These are phyloP conservation scores for Dinomys branickii DNA, from an alignment of 2,113 vertebrate genomes.

Conservation along the genomic window DNA sequence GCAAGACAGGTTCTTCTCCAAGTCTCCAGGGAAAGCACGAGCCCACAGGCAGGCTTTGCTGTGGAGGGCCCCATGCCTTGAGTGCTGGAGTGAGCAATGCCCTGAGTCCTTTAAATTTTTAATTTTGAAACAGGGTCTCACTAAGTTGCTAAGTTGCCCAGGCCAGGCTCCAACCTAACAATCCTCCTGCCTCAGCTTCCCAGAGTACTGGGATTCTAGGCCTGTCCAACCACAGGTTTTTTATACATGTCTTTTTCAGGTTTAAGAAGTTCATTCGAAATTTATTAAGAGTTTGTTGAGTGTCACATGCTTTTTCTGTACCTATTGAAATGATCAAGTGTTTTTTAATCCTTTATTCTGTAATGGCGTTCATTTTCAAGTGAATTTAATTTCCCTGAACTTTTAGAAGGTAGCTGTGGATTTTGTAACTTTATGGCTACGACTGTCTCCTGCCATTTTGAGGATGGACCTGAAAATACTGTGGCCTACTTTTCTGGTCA, in stretches of 20 bases:
- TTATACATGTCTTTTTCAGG: not conserved
- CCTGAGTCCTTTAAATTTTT: not conserved
- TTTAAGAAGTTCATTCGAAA: slow-evolving; percentile 29
- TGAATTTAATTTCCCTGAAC: slow-evolving; percentile 32
- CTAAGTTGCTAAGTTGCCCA: not conserved
- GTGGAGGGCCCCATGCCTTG: not conserved
- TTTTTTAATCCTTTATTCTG: slow-evolving; percentile 32
- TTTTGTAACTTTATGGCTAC: slow-evolving; percentile 56
- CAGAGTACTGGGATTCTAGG: not conserved
- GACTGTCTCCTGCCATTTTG: slow-evolving; percentile 19
- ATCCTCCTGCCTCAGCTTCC: not conserved
- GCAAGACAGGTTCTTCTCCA: not conserved
- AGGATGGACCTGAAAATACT: not conserved
- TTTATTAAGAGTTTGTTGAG: slow-evolving; percentile 43
- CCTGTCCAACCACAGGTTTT: not conserved
- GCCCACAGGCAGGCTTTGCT: not conserved
- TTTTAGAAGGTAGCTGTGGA: slow-evolving; percentile 13
- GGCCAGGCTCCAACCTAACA: not conserved
- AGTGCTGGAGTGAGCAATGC: not conserved
- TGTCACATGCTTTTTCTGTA: not conserved
- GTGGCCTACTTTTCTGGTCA: not conserved
- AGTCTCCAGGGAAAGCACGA: not conserved
- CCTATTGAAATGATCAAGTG: not conserved
- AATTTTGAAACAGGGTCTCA: not conserved
- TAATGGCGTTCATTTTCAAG: slow-evolving; percentile 43